phyloP scores from a whole-genome alignment of 2,113 vertebrate genomes.

The Sula dactylatra region DNA sequence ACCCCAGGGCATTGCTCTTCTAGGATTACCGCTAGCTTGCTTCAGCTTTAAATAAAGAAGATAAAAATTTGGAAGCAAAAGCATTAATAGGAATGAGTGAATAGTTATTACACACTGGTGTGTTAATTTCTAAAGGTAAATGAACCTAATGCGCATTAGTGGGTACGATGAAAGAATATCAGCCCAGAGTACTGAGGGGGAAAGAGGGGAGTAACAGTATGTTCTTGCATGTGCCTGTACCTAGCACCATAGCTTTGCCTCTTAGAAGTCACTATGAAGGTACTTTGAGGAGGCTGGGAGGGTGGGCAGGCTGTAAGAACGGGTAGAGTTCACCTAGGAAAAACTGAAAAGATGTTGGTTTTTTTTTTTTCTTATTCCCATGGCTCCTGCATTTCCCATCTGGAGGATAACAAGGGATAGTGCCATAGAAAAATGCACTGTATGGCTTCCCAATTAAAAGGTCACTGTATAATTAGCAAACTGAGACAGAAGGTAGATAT shows the following conservation, averaged over 20 bases:
- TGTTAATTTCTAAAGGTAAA: not conserved
- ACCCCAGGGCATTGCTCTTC: not conserved
- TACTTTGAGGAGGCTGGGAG: not conserved
- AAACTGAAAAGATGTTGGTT: not conserved
- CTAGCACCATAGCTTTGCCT: not conserved
- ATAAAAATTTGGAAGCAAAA: not conserved
- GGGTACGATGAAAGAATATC: not conserved
- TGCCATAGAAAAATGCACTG: not conserved
- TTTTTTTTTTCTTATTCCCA: not conserved
- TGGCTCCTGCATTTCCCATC: not conserved
- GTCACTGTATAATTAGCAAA: not conserved
- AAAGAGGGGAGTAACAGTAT: too few species aligned
- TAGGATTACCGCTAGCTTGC: not conserved
- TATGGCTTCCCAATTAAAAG: not conserved
- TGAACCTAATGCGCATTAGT: not conserved
- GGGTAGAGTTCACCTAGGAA: not conserved
- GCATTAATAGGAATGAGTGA: not conserved
- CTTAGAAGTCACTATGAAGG: not conserved
- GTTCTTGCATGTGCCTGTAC: not conserved
- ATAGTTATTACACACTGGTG: not conserved
- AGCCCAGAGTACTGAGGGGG: accelerated
- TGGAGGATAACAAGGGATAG: not conserved
- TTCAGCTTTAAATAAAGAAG: not conserved
- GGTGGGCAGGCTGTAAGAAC: not conserved
- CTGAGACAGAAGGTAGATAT: not conserved